phyloP scores from a whole-genome alignment of 2,113 vertebrate genomes.

The Etheostoma spectabile region DNA sequence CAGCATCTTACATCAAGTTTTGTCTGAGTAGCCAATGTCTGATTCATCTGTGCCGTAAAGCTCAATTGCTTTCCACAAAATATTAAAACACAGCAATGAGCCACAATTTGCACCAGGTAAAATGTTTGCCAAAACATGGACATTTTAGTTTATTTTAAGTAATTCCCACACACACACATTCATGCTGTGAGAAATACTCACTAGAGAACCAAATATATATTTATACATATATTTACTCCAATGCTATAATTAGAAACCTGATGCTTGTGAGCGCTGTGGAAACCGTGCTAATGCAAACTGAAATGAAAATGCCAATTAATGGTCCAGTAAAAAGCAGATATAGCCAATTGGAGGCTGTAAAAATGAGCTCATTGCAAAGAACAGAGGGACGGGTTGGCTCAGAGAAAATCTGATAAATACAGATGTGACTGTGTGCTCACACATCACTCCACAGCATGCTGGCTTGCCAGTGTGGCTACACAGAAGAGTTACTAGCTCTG shows the following conservation, averaged over 20 bases:
- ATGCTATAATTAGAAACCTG: constrained; percentile 34
- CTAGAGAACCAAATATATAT: not conserved
- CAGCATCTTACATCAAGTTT: not conserved
- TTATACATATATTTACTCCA: not conserved
- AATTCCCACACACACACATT: not conserved
- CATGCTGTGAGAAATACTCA: not conserved
- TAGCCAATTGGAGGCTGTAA: constrained; percentile 40
- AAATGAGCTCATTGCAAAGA: constrained; percentile 48
- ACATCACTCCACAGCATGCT: constrained; percentile 42
- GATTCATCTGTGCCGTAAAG: not conserved
- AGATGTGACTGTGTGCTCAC: constrained; percentile 49
- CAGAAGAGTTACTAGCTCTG: constrained; percentile 47
- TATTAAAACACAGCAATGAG: not conserved
- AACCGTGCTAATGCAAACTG: constrained; percentile 45
- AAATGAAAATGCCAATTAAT: constrained; percentile 58
- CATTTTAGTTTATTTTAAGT: not conserved
- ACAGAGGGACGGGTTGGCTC: constrained; percentile 43
- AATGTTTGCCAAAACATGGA: too few relatives aligned
- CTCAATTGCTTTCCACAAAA: not conserved
- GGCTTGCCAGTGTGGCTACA: constrained; percentile 37
- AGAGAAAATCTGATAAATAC: constrained; percentile 70
- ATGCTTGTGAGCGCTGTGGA: constrained; percentile 12
- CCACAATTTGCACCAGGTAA: not conserved
- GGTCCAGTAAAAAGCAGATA: constrained; percentile 37
- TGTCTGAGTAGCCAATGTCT: not conserved